These are phyloP conservation scores for Idaea aversata DNA, from an alignment of 2,888 invertebrate species.

Conservation along the genomic window DNA sequence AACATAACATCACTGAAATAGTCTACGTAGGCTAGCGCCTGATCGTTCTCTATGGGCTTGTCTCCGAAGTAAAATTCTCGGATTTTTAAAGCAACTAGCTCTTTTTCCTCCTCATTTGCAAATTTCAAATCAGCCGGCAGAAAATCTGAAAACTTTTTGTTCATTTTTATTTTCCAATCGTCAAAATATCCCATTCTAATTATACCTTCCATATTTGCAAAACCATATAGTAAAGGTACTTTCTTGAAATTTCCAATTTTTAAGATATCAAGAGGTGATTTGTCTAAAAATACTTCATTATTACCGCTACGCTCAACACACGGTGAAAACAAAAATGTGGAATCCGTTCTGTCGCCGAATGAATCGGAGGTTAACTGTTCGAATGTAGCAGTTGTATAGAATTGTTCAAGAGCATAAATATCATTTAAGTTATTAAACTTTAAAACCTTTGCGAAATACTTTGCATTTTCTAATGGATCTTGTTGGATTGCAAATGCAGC, in stretches of 20 bases:
- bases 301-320: constrained; percentile 10
- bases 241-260: constrained; percentile 16
- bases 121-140: constrained; percentile 36
- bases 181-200: constrained; percentile 27
- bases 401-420: constrained; percentile 38
- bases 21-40: constrained; percentile 30
- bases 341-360: not conserved
- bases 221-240: constrained; percentile 25
- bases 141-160: constrained; percentile 37
- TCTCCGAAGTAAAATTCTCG: constrained; percentile 41
- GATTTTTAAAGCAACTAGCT: constrained; percentile 25
- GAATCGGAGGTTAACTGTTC: constrained; percentile 12
- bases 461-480: constrained; percentile 44
- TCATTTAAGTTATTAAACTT: constrained; percentile 37
- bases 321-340: constrained; percentile 2
- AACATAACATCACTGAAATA: constrained; percentile 51
- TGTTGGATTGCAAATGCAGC: constrained; percentile 37
- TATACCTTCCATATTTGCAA: constrained; percentile 41
- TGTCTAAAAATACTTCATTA: constrained; percentile 2
- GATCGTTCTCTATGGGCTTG: constrained; percentile 25
- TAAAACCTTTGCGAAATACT: constrained; percentile 34
- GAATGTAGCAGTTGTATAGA: constrained; percentile 37
- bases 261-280: not conserved
- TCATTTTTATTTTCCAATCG: constrained; percentile 33
- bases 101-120: constrained; percentile 25